These are phyloP conservation scores for Cenopis cana DNA, from an alignment of 2,888 invertebrate genomes.

Conservation along the genomic window DNA sequence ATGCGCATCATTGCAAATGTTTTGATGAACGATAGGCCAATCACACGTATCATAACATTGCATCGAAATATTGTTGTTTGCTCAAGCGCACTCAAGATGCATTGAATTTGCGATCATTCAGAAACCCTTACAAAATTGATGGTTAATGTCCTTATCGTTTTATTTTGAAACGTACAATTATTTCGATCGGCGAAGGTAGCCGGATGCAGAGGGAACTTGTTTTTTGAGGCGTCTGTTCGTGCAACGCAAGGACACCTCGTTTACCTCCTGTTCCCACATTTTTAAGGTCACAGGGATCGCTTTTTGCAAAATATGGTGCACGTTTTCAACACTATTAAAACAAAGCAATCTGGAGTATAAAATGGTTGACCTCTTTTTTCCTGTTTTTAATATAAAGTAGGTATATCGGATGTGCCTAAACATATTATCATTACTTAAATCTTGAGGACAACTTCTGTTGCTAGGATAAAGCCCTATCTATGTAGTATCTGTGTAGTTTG, in stretches of 20 bases:
- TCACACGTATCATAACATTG: slow-evolving; percentile 46
- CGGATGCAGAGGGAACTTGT: slow-evolving; percentile 67
- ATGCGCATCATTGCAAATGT: slow-evolving; percentile 48
- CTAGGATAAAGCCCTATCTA: background rate
- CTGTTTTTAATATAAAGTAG: background rate
- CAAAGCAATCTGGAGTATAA: background rate
- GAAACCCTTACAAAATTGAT: slow-evolving; percentile 15
- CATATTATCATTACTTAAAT: background rate
- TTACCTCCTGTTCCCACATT: slow-evolving; percentile 66
- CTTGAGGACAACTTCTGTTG: background rate
- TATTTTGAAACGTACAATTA: slow-evolving; percentile 28
- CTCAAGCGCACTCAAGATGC: background rate
- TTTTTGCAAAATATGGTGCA: slow-evolving; percentile 49
- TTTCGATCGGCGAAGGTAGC: slow-evolving; percentile 49
- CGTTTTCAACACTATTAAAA: slow-evolving; percentile 4
- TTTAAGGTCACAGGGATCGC: slow-evolving; percentile 59
- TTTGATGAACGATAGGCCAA: slow-evolving; percentile 48
- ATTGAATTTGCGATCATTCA: slow-evolving; percentile 13
- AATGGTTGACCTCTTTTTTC: background rate
- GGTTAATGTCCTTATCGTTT: slow-evolving; percentile 10
- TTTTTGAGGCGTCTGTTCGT: slow-evolving; percentile 56
- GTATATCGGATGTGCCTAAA: background rate
- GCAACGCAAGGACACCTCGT: slow-evolving; percentile 70
- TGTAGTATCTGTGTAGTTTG: too few relatives aligned
- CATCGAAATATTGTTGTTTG: slow-evolving; percentile 27